These are phyloP conservation scores for Neocrepidodera transversa DNA, from an alignment of 2,888 invertebrate species.

Conservation along the genomic window DNA sequence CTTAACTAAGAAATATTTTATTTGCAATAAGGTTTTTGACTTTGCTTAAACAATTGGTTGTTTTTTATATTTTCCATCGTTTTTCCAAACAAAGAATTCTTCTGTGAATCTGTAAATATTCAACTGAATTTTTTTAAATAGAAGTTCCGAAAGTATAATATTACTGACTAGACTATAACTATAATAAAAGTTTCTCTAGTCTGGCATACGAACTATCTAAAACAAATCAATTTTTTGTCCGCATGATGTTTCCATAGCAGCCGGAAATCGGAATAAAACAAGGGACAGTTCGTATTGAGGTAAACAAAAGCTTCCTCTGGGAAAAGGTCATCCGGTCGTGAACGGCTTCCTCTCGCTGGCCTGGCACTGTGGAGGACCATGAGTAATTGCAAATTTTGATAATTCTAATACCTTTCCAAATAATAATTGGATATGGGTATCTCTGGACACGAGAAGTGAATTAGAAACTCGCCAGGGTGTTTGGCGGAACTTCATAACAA, in stretches of 20 bases:
- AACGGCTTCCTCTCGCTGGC: slow-evolving; percentile 3
- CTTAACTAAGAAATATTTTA: too few relatives aligned
- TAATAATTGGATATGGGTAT: slow-evolving; percentile 19
- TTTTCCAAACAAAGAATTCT: too few relatives aligned
- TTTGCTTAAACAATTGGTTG: too few relatives aligned
- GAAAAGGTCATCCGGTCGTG: slow-evolving; percentile 13
- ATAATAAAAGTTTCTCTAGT: too few relatives aligned
- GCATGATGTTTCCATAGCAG: slow-evolving; percentile 27
- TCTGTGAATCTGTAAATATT: too few relatives aligned
- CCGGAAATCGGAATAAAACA: slow-evolving; percentile 21
- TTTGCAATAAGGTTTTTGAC: too few relatives aligned
- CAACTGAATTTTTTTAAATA: too few relatives aligned
- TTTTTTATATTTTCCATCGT: too few relatives aligned
- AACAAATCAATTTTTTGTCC: slow-evolving; percentile 26
- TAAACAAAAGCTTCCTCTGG: slow-evolving; percentile 19
- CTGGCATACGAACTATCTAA: slow-evolving; percentile 1
- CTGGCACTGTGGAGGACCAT: neutral
- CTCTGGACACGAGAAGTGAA: slow-evolving; percentile 15
- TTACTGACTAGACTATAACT: too few relatives aligned
- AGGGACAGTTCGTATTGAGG: slow-evolving; percentile 15
- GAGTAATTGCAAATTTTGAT: slow-evolving; percentile 15
- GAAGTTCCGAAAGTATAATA: too few relatives aligned
- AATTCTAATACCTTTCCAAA: slow-evolving; percentile 15
- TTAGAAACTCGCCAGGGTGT: slow-evolving; percentile 14
- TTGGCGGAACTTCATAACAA: slow-evolving; percentile 12